phyloP scores from a whole-genome alignment of 2,113 vertebrate genomes.

The Mastomys natalensis region DNA sequence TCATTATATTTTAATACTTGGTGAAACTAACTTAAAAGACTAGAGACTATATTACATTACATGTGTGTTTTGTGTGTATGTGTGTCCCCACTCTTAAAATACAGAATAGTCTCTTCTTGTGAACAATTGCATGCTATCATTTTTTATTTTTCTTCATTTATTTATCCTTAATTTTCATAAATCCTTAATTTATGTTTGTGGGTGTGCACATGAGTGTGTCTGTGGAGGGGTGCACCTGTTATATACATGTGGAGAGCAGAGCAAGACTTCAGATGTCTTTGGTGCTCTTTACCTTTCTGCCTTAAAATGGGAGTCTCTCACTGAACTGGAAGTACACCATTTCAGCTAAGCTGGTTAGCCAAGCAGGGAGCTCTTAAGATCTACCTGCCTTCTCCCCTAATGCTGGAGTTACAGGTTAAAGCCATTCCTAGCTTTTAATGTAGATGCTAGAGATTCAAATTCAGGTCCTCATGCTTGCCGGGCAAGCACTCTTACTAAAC shows the following conservation, averaged over 20 bases:
- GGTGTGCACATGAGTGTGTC: background rate
- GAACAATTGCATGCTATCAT: background rate
- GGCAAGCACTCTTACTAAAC: background rate
- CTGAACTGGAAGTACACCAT: background rate
- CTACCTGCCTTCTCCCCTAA: background rate
- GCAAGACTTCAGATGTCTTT: background rate
- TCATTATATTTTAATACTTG: conserved; percentile 43
- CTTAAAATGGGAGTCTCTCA: background rate
- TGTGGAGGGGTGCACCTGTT: background rate
- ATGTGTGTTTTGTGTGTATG: background rate
- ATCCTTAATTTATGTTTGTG: background rate
- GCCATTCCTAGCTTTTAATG: background rate
- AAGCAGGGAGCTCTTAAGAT: background rate
- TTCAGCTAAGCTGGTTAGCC: background rate
- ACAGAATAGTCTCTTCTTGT: conserved; percentile 13
- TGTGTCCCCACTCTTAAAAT: background rate
- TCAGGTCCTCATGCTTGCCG: background rate
- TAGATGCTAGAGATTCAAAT: background rate
- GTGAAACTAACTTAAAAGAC: conserved; percentile 48
- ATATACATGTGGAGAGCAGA: background rate
- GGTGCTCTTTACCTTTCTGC: background rate
- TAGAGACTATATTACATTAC: conserved; percentile 20
- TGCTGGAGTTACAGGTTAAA: background rate
- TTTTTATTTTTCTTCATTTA: background rate
- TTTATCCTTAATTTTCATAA: background rate